These are phyloP conservation scores for Limnothrissa miodon DNA, from an alignment of 2,113 vertebrate species.

Conservation along the genomic window DNA sequence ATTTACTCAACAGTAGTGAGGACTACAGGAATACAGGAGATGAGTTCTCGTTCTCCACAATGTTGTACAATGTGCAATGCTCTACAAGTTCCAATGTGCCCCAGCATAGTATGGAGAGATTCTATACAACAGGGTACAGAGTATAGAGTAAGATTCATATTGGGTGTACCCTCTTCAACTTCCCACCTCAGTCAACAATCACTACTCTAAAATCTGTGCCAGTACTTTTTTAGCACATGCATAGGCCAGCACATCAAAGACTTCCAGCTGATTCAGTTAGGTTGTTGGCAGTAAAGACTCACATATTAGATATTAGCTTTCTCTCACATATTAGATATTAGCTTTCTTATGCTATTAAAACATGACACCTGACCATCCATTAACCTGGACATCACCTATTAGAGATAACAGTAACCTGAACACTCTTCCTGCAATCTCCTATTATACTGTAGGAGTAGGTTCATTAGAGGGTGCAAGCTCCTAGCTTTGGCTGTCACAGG, in stretches of 20 bases:
- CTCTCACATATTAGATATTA: too few species aligned
- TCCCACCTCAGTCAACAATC: neutral
- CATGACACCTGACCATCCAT: neutral
- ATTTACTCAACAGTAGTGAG: too few species aligned
- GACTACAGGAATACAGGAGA: too few species aligned
- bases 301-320: neutral
- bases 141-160: too few species aligned
- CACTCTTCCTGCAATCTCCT: conserved; percentile 5
- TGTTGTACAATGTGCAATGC: too few species aligned
- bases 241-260: neutral
- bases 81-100: too few species aligned
- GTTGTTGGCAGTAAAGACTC: neutral
- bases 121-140: too few species aligned
- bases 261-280: neutral
- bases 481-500: neutral
- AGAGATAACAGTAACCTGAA: neutral
- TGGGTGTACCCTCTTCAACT: too few species aligned
- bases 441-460: neutral
- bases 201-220: neutral
- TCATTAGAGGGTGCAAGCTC: conserved; percentile 6
- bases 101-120: too few species aligned
- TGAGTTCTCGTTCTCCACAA: too few species aligned
- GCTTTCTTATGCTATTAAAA: neutral
- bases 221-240: neutral
- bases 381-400: conserved; percentile 8